phyloP scores from a whole-genome alignment of 1,140 invertebrate species.

The Araneus ventricosus region DNA sequence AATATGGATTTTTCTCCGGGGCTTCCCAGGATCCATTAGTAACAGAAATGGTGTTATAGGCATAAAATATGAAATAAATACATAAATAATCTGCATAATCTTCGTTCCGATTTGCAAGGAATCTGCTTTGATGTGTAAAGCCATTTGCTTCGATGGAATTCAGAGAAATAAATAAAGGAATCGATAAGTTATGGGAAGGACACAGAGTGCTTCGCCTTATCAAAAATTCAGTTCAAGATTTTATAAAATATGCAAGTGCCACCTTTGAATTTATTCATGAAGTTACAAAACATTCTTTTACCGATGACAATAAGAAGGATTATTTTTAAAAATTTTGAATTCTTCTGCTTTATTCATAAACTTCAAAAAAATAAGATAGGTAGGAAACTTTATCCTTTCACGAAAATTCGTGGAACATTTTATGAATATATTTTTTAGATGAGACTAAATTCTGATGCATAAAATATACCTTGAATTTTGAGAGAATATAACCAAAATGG shows the following conservation, averaged over 20 bases:
- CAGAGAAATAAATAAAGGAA: constrained; percentile 58
- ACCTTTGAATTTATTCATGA: constrained; percentile 63
- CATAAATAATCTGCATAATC: constrained; percentile 66
- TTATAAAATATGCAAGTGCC: constrained; percentile 66
- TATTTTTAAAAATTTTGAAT: background rate
- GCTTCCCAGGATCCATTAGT: background rate
- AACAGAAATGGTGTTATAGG: constrained; percentile 8
- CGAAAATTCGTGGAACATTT: background rate
- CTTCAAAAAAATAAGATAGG: background rate
- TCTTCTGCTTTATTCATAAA: background rate
- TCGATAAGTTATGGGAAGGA: constrained; percentile 27
- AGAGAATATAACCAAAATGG: background rate
- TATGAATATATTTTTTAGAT: background rate
- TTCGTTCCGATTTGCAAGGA: constrained; percentile 25
- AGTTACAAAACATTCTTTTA: constrained; percentile 49
- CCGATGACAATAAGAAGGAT: constrained; percentile 26
- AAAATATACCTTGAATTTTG: background rate
- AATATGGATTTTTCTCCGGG: background rate
- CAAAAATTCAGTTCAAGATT: constrained; percentile 65
- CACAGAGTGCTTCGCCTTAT: constrained; percentile 7
- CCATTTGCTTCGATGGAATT: constrained; percentile 3
- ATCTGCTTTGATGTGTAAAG: constrained; percentile 7
- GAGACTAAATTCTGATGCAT: background rate
- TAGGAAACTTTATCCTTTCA: background rate
- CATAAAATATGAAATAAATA: constrained; percentile 11